Percentiles rank a stretch among this genome's conserved stretches.
These are phyloP conservation scores for Laterallus jamaicensis DNA, from an alignment of 2,113 vertebrate genomes.

Conservation along the genomic window DNA sequence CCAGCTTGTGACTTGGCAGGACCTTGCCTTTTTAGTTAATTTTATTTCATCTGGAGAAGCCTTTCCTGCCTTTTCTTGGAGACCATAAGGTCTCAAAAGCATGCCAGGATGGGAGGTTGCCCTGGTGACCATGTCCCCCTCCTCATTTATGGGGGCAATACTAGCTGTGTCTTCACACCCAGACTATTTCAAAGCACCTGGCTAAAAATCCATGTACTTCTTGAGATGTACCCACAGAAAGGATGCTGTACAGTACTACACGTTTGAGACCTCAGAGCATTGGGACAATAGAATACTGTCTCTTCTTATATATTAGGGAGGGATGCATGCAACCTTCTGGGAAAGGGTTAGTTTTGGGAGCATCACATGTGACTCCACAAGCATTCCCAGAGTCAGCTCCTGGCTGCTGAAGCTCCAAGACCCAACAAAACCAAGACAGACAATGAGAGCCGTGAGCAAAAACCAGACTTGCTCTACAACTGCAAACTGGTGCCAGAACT, in stretches of 20 bases:
- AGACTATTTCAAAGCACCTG: background rate
- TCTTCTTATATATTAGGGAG: background rate
- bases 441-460: background rate
- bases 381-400: background rate
- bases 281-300: fast-evolving
- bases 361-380: background rate
- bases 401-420: background rate
- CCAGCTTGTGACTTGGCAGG: background rate
- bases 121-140: background rate
- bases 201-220: background rate
- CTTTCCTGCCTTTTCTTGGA: background rate
- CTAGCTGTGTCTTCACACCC: background rate
- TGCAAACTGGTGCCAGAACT: constrained; percentile 5
- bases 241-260: fast-evolving
- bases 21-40: background rate
- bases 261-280: background rate
- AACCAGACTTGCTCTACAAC: background rate
- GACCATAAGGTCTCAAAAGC: background rate
- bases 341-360: background rate
- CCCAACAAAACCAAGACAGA: background rate
- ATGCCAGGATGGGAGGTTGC: background rate
- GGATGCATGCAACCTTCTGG: background rate
- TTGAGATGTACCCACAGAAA: background rate
- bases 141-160: background rate
- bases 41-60: background rate